A percentile compares a stretch with the other conserved stretches of the same genome.
Evolutionary conservation across 2,888 invertebrate species (phyloP).

Genomic region (Rhagium mordax): DNA sequence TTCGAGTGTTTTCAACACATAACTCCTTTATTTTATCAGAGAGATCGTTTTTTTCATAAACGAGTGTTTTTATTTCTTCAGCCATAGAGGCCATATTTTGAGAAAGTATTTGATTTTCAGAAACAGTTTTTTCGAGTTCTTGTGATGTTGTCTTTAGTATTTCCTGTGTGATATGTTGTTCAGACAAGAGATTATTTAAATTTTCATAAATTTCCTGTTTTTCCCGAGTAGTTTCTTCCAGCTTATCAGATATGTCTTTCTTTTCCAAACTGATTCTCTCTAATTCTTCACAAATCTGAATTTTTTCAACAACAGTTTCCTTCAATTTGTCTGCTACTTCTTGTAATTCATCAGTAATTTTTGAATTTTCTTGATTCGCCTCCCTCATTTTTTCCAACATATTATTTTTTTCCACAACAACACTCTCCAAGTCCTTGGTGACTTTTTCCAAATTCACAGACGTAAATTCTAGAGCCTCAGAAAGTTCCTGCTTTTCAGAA

Average conservation of each 20-base stretch:
- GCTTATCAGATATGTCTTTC: neutral
- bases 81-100: neutral
- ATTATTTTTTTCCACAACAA: neutral
- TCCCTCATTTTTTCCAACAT: neutral
- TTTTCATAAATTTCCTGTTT: neutral
- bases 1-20: neutral
- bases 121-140: neutral
- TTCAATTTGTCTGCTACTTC: neutral
- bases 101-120: neutral
- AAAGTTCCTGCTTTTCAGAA: neutral
- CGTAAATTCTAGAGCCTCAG: neutral
- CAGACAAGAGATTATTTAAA: neutral
- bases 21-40: neutral
- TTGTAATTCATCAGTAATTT: neutral
- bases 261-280: neutral
- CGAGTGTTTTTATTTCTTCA: neutral
- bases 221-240: neutral
- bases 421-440: neutral
- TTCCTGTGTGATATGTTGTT: neutral
- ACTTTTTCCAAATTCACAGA: neutral
- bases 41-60: slow-evolving; percentile 19
- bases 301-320: neutral
- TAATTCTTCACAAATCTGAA: neutral
- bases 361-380: neutral
- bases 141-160: neutral